Evolutionary conservation across 2,797 vertebrate species (phyloP).

Genomic region (Momotus momota): DNA sequence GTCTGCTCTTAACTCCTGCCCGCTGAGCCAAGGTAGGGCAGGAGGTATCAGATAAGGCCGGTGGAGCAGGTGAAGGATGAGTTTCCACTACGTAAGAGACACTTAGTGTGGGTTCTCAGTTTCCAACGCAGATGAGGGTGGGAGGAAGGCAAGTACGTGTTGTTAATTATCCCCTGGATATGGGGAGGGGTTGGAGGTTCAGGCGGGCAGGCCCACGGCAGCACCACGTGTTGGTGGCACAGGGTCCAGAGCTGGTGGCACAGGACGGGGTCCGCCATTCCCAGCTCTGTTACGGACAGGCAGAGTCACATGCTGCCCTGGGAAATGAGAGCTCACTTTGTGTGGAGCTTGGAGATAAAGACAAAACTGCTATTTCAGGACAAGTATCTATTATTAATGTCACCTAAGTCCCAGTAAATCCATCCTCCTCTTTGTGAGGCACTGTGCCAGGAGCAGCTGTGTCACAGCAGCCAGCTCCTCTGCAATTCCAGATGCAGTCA

Average conservation of each 20-base stretch:
- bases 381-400: neutral
- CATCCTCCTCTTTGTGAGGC: neutral
- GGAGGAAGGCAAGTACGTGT: neutral
- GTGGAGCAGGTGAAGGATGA: neutral
- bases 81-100: neutral
- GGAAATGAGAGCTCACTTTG: neutral
- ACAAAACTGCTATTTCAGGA: neutral
- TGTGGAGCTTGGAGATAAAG: neutral
- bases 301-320: neutral
- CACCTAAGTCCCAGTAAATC: neutral
- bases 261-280: neutral
- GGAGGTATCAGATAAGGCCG: neutral
- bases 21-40: neutral
- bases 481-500: neutral
- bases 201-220: neutral
- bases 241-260: neutral
- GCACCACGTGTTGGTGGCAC: neutral
- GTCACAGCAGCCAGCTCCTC: neutral
- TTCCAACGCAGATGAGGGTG: neutral
- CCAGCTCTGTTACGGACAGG: neutral
- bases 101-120: neutral
- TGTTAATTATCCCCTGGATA: neutral
- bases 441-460: constrained; percentile 2
- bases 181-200: neutral
- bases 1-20: neutral